phyloP scores from a whole-genome alignment of 2,888 invertebrate species.

The Apamea crenata region DNA sequence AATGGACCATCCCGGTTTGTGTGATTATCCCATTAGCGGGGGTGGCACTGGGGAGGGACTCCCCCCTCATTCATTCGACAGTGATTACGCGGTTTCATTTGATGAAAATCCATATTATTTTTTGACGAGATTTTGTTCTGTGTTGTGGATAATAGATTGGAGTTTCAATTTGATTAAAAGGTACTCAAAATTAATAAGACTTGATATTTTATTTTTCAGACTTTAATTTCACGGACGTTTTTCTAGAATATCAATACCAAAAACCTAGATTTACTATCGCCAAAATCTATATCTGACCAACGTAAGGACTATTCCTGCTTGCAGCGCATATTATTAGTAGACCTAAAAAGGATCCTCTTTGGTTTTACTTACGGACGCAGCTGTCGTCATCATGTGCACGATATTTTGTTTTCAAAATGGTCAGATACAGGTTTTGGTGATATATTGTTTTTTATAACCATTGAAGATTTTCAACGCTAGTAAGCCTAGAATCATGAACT shows the following conservation, averaged over 20 bases:
- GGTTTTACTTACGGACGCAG: too few relatives aligned
- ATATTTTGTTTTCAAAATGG: too few relatives aligned
- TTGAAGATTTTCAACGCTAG: too few relatives aligned
- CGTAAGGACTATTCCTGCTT: too few relatives aligned
- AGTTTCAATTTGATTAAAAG: background rate
- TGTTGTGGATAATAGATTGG: background rate
- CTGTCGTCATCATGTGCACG: too few relatives aligned
- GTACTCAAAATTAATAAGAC: background rate
- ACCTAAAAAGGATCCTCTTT: too few relatives aligned
- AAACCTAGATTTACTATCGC: background rate
- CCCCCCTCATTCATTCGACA: conserved; percentile 14
- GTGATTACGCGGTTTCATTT: conserved; percentile 35
- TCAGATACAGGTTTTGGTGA: too few relatives aligned
- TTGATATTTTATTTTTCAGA: background rate
- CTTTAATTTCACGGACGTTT: background rate
- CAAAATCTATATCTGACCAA: too few relatives aligned
- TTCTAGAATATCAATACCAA: background rate
- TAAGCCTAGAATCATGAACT: too few relatives aligned
- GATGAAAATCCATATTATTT: conserved; percentile 16
- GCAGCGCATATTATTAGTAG: too few relatives aligned
- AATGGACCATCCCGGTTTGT: conserved; percentile 47
- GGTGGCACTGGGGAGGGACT: conserved; percentile 1
- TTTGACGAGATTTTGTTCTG: background rate
- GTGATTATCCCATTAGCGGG: conserved; percentile 62
- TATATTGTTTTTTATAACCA: too few relatives aligned